Evolutionary conservation across 2,888 invertebrate genomes (phyloP), one percentile per base, ranked within the genome.

Genomic region (Oasisia sp.): DNA sequence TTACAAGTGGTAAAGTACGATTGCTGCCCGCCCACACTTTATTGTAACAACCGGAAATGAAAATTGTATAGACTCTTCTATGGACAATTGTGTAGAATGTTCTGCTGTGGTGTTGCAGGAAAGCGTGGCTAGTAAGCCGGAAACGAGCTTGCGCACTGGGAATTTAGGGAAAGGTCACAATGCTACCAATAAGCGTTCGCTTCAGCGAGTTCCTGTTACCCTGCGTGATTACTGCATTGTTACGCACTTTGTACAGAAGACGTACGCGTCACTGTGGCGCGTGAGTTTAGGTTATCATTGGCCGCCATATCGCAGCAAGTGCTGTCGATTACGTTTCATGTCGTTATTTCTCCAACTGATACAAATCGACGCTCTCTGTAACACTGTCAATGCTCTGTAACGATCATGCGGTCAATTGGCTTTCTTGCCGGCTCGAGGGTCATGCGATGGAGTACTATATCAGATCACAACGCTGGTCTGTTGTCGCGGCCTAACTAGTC

Each of bases 321-420:
- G n/a, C 27, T 74, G 7, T 27, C 19, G 7, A 74, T 74, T 27
- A 19, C 27, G 74, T 74, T 27, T 74, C 74, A 74, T 74, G 19
- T 74, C 74, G 74, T 74, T 74, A 74, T 74, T 74, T 74, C 27
- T 74, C 56, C 74, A 74, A 74, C 74, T 74, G 74, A 74, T 74
- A 74, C 7, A 38, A 38, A 19, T 19, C 74, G 74, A 74, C 74
- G 74, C 74, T 74, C 14, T 7, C 27, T 27, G 74, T 74, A 74
- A 74, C 7, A 19, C 14, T 74, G 74, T 74, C 74, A 74, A 74
- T 74, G 19, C 27, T 74, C 74, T 74, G 74, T 74, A 74, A 19
- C n/a, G 74, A 74, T n/a, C 74, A 74, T 27, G 14, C 74, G 74
- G n/a, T 5, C 74, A 74, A 74, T 19, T 27, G 74, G 27, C 74